These are phyloP conservation scores for Paguma larvata DNA, from an alignment of 2,797 vertebrate species.

Conservation along the genomic window DNA sequence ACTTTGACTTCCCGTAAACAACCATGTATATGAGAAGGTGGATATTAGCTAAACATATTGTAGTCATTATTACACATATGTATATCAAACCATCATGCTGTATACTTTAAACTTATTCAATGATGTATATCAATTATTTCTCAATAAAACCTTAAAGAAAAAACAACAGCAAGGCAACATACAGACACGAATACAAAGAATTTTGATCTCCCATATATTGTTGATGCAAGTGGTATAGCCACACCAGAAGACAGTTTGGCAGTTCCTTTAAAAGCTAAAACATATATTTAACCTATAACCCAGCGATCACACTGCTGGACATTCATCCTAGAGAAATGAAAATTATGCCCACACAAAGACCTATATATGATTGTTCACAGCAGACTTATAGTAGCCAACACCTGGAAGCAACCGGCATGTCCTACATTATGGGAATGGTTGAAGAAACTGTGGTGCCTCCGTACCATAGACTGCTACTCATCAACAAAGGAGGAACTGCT, in stretches of 20 bases:
- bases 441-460: not conserved
- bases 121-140: not conserved
- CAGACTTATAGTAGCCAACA: not conserved
- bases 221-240: not conserved
- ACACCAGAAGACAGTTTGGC: not conserved
- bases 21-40: not conserved
- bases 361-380: not conserved
- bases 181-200: not conserved
- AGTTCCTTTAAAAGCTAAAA: constrained; percentile 30
- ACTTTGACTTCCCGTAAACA: not conserved
- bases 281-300: not conserved
- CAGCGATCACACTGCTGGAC: not conserved
- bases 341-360: not conserved
- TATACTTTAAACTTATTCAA: not conserved
- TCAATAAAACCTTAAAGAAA: not conserved
- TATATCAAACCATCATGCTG: not conserved
- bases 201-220: not conserved
- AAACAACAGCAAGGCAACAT: not conserved
- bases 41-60: not conserved
- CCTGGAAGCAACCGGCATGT: not conserved
- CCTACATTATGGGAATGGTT: not conserved
- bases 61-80: not conserved
- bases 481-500: not conserved
- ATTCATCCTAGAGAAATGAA: not conserved
- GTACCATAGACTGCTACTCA: not conserved